phyloP scores from a whole-genome alignment of 2,113 vertebrate genomes.

The Riparia riparia region DNA sequence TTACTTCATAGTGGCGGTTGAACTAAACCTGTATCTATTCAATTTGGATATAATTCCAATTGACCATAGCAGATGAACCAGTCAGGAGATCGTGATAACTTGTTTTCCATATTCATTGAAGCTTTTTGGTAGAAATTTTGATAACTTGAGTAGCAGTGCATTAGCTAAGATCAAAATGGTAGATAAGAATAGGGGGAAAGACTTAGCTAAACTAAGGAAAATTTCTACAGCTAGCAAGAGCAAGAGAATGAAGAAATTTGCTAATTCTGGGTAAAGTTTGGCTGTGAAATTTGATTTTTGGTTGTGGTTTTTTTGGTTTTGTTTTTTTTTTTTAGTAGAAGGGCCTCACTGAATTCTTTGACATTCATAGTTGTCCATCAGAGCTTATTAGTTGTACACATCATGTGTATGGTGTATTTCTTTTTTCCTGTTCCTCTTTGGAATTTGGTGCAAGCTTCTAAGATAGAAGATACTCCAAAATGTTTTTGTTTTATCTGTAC shows the following conservation, averaged over 20 bases:
- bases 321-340: background rate
- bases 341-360: background rate
- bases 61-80: background rate
- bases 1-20: background rate
- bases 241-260: background rate
- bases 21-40: background rate
- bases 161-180: background rate
- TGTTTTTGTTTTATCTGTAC: background rate
- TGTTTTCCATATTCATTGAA: background rate
- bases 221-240: background rate
- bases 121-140: background rate
- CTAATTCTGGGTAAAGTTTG: background rate
- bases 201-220: background rate
- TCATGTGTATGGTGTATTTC: background rate
- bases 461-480: background rate
- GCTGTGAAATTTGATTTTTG: background rate
- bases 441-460: background rate
- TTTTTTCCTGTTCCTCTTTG: background rate
- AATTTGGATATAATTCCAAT: background rate
- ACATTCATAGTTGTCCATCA: rapidly evolving
- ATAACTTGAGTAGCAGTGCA: background rate
- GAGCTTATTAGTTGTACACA: background rate
- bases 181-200: background rate
- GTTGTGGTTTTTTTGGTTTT: too few relatives aligned
- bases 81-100: background rate